Evolutionary conservation across 35 echinoderm and acorn worm species (phyloP).

Genomic region (Patiria miniata): DNA sequence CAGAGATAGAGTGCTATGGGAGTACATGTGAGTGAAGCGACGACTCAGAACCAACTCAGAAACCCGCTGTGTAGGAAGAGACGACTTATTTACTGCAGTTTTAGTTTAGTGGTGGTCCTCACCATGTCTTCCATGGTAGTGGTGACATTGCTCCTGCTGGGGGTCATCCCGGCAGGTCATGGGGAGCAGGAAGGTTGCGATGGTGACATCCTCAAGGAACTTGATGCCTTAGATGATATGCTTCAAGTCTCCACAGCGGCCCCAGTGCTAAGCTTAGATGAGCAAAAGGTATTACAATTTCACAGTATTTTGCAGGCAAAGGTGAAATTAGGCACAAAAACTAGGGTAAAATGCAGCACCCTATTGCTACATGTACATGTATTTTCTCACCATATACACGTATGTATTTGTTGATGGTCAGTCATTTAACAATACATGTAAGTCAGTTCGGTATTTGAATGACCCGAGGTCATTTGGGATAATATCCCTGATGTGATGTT

Average conservation of each 20-base stretch:
- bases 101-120: not conserved
- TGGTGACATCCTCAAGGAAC: not conserved
- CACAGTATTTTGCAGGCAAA: no score
- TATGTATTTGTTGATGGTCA: no score
- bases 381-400: no score
- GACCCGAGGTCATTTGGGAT: no score
- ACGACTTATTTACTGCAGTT: not conserved
- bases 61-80: not conserved
- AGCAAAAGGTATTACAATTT: conserved; percentile 12
- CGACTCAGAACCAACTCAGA: not conserved
- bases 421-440: no score
- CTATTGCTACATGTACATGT: no score
- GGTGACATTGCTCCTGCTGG: not conserved
- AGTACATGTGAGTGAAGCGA: no score
- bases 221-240: not conserved
- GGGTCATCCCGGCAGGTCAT: not conserved
- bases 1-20: no score
- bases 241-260: not conserved
- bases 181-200: not conserved
- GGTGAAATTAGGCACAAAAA: no score
- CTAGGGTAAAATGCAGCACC: no score
- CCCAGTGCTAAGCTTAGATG: not conserved
- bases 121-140: not conserved
- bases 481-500: no score
- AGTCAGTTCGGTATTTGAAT: no score